Percentiles rank a stretch among this genome's conserved stretches.
Evolutionary conservation across 1,140 invertebrate genomes (phyloP).

Genomic region (Philopotamus ludificatus): DNA sequence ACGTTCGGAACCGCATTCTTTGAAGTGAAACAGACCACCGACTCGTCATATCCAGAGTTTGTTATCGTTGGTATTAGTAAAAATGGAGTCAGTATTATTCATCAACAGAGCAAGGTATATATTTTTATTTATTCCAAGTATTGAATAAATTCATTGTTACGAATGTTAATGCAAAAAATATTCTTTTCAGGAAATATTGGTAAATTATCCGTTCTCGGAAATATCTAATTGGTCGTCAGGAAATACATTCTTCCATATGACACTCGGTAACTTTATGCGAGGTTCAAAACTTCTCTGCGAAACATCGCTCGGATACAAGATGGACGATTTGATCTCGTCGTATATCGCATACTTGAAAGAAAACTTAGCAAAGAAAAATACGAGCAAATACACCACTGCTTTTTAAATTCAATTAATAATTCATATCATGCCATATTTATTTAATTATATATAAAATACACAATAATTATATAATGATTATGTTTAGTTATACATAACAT

Average conservation of each 20-base stretch:
- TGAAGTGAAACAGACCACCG: constrained; percentile 87
- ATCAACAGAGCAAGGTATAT: constrained; percentile 78
- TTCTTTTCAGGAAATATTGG: constrained; percentile 69
- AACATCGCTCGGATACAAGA: constrained; percentile 92
- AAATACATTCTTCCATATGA: constrained; percentile 93
- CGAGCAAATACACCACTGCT: no score
- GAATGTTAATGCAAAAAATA: not conserved
- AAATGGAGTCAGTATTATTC: constrained; percentile 84
- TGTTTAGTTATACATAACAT: not conserved
- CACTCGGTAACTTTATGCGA: constrained; percentile 82
- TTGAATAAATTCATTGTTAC: not conserved
- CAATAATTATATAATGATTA: not conserved
- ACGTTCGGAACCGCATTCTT: constrained; percentile 97
- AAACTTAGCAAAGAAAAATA: not conserved
- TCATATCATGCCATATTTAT: no score
- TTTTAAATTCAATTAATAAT: no score
- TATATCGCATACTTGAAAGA: constrained; percentile 66
- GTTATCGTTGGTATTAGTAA: constrained; percentile 89
- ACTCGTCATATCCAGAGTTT: constrained; percentile 79
- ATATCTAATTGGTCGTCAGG: constrained; percentile 93
- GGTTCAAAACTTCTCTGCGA: constrained; percentile 88
- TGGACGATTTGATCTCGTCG: constrained; percentile 94
- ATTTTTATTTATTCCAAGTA: not conserved
- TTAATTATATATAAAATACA: not conserved
- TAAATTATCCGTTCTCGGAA: constrained; percentile 82